Conservation (phyloP, 1,140 invertebrate species). For the Temnothorax nylanderi region DNA sequence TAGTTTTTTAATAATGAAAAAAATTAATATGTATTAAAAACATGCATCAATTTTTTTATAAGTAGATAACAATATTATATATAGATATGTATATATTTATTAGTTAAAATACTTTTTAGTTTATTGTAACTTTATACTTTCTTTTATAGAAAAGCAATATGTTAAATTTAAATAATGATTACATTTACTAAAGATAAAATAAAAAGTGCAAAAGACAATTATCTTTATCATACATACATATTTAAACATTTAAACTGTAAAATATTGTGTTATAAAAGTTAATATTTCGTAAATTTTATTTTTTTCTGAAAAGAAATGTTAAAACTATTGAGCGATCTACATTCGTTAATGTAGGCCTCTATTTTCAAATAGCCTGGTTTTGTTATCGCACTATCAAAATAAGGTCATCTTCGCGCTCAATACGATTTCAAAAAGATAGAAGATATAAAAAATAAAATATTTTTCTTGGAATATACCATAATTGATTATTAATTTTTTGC, state of each 20-base stretch:
- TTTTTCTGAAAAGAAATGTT: not conserved
- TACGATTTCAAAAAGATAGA: not conserved
- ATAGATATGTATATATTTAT: not conserved
- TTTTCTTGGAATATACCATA: not conserved
- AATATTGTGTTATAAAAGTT: not conserved
- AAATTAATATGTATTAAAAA: not conserved
- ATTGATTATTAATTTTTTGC: not conserved
- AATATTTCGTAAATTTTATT: not conserved
- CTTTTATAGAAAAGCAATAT: not conserved
- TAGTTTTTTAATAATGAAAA: not conserved
- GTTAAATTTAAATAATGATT: not conserved
- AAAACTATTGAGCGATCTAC: not conserved
- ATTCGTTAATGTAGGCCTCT: not conserved
- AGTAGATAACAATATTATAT: too few species aligned
- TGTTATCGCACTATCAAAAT: slow-evolving; percentile 15
- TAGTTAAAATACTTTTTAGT: not conserved
- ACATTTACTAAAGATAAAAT: not conserved
- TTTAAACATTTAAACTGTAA: not conserved
- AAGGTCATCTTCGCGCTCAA: not conserved
- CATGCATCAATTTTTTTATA: not conserved
- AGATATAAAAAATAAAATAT: not conserved
- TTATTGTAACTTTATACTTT: not conserved
- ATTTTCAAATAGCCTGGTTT: slow-evolving; percentile 1
- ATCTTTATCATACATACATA: not conserved
- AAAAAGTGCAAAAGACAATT: not conserved